Percentiles rank a stretch among this genome's conserved stretches.
These are phyloP conservation scores for Piaya cayana DNA, from an alignment of 2,113 vertebrate genomes.

Conservation along the genomic window DNA sequence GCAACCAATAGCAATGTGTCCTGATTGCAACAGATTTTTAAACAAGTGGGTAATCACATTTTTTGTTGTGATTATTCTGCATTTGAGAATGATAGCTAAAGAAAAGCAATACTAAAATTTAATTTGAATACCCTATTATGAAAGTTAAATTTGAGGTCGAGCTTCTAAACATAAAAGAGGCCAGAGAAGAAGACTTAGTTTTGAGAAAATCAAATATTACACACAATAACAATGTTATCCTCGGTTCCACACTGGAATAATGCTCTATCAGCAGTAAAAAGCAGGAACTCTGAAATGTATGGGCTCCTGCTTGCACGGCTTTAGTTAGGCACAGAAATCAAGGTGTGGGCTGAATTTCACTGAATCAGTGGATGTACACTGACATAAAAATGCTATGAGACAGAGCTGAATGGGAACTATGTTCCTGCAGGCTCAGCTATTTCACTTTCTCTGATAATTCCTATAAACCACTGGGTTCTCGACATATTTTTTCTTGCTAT, in stretches of 20 bases:
- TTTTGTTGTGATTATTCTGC: not conserved
- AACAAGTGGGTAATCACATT: not conserved
- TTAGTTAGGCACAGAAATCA: not conserved
- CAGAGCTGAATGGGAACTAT: slow-evolving; percentile 10
- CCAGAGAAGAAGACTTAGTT: not conserved
- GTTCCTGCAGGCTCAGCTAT: slow-evolving; percentile 44
- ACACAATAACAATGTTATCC: not conserved
- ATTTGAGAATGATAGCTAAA: not conserved
- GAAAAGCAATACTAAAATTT: not conserved
- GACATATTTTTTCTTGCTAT: not conserved
- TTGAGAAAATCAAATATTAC: not conserved
- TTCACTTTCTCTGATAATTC: not conserved
- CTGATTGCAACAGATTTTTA: not conserved
- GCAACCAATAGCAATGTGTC: not conserved
- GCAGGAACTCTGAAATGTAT: not conserved
- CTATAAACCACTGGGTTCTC: not conserved
- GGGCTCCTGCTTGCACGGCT: slow-evolving; percentile 3
- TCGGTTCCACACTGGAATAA: not conserved
- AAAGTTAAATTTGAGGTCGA: not conserved
- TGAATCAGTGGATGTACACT: slow-evolving; percentile 41
- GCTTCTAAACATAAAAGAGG: not conserved
- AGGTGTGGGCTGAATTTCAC: slow-evolving; percentile 38
- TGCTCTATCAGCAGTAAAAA: not conserved
- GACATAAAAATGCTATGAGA: slow-evolving; percentile 43
- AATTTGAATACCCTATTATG: not conserved